Conservation (phyloP, 1,140 invertebrate species). For the Amyelois transitella region DNA sequence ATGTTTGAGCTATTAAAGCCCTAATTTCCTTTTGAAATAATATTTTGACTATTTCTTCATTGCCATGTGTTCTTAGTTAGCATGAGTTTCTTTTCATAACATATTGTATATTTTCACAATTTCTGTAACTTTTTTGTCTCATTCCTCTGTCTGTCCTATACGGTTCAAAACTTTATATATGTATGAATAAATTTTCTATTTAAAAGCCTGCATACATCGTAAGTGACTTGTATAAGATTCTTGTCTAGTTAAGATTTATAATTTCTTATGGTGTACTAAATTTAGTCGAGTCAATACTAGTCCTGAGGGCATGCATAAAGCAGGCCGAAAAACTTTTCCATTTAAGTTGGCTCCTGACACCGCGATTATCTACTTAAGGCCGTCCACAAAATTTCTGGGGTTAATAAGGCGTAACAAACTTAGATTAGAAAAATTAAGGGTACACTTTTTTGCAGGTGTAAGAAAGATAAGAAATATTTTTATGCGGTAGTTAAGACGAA, state of each 20-base stretch:
- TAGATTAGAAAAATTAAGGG: slow-evolving; percentile 15
- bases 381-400: neutral
- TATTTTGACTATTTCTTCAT: too few species aligned
- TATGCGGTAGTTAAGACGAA: neutral
- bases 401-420: slow-evolving; percentile 19
- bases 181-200: too few species aligned
- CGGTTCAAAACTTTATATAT: too few species aligned
- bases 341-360: slow-evolving; percentile 42
- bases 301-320: slow-evolving; percentile 36
- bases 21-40: too few species aligned
- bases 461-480: neutral
- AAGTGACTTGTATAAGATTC: neutral
- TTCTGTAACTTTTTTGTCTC: too few species aligned
- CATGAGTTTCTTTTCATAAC: too few species aligned
- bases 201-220: too few species aligned
- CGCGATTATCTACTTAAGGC: slow-evolving; percentile 26
- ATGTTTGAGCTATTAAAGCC: too few species aligned
- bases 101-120: too few species aligned
- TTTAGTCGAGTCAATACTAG: slow-evolving; percentile 27
- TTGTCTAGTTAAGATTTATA: neutral
- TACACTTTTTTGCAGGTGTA: neutral
- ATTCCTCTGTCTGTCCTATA: too few species aligned
- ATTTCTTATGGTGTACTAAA: slow-evolving; percentile 6
- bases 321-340: slow-evolving; percentile 43
- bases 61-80: too few species aligned